Conservation (phyloP, 2,888 invertebrate genomes). For the Herminia tarsipennalis region DNA sequence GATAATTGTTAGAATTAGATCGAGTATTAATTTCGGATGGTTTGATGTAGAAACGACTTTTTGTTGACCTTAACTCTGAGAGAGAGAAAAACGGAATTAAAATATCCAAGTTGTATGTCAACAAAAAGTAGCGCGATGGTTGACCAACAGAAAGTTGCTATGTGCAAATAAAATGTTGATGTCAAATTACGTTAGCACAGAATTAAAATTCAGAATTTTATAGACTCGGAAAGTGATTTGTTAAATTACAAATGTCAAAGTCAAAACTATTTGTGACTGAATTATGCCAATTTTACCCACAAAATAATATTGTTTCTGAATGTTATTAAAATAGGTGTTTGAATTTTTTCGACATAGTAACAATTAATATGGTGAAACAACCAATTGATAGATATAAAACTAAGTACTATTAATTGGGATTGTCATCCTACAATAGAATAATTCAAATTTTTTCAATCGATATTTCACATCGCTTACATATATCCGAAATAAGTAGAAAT, state of each 20-base stretch:
- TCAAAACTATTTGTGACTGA: conserved; percentile 34
- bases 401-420: conserved; percentile 10
- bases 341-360: conserved; percentile 30
- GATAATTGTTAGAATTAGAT: too few relatives aligned
- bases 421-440: conserved; percentile 32
- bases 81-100: too few relatives aligned
- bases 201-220: conserved; percentile 28
- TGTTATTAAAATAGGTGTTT: conserved; percentile 27
- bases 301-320: conserved; percentile 32
- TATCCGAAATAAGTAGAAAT: conserved; percentile 31
- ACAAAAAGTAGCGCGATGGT: neutral
- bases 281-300: conserved; percentile 41
- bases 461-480: conserved; percentile 39
- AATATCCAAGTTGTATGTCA: too few relatives aligned
- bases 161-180: conserved; percentile 4
- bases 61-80: too few relatives aligned
- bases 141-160: conserved; percentile 4
- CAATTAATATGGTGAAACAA: conserved; percentile 14
- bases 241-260: conserved; percentile 23
- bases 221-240: conserved; percentile 12
- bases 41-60: too few relatives aligned
- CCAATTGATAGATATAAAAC: neutral
- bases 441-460: conserved; percentile 35
- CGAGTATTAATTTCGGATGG: too few relatives aligned
- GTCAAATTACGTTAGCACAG: conserved; percentile 39